phyloP scores from a whole-genome alignment of 1,140 invertebrate genomes.

The Lutraria rhynchaena region DNA sequence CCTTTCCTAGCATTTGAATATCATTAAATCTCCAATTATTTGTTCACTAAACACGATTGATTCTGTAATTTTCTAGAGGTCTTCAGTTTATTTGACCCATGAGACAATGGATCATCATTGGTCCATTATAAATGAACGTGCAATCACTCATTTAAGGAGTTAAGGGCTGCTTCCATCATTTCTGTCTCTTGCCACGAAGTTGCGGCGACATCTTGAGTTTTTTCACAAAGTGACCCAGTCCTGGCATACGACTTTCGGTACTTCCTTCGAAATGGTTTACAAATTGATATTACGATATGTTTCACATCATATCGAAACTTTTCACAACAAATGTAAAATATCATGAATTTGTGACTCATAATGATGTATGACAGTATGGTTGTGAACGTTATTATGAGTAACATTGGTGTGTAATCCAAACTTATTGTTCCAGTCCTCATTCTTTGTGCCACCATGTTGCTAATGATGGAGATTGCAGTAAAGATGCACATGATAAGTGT shows the following conservation, averaged over 20 bases:
- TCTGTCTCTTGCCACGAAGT: constrained; percentile 36
- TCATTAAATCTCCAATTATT: no score
- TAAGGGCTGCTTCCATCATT: background rate
- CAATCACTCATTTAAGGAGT: no score
- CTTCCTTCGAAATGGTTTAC: constrained; percentile 2
- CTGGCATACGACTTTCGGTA: background rate
- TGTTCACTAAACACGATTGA: no score
- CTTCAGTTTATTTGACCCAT: no score
- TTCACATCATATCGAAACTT: constrained; percentile 47
- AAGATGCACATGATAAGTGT: constrained; percentile 60
- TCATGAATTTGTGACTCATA: constrained; percentile 67
- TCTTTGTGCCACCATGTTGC: constrained; percentile 8
- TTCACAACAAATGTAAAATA: constrained; percentile 52
- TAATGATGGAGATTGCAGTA: constrained; percentile 28
- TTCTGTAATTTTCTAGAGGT: no score
- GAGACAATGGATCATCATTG: no score
- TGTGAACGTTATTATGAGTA: background rate
- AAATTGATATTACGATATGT: constrained; percentile 2
- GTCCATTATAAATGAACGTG: no score
- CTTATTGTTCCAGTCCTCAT: background rate
- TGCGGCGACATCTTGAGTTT: constrained; percentile 14
- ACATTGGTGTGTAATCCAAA: constrained; percentile 46
- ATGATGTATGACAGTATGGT: constrained; percentile 59
- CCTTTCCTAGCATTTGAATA: no score
- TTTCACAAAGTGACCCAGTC: background rate